phyloP scores from a whole-genome alignment of 2,888 invertebrate genomes.

The Aporophyla lueneburgensis region DNA sequence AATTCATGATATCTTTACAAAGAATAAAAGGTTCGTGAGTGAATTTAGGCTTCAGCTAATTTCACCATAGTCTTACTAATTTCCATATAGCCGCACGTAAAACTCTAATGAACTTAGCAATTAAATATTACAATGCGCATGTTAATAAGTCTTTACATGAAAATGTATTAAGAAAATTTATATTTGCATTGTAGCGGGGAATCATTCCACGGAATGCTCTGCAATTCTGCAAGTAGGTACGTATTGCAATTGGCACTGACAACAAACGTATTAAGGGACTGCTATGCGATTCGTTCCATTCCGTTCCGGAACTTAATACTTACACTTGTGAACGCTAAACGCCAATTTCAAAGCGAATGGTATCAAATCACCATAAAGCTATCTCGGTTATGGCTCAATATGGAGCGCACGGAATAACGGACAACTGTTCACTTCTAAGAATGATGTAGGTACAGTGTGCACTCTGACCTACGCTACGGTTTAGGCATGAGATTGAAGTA shows the following conservation, averaged over 20 bases:
- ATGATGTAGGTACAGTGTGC: slow-evolving; percentile 80
- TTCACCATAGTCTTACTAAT: slow-evolving; percentile 12
- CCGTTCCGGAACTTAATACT: slow-evolving; percentile 69
- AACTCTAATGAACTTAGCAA: slow-evolving; percentile 37
- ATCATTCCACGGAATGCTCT: slow-evolving; percentile 48
- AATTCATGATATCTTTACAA: slow-evolving; percentile 37
- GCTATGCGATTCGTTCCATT: slow-evolving; percentile 66
- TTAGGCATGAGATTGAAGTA: slow-evolving; percentile 76
- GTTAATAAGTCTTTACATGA: slow-evolving; percentile 32
- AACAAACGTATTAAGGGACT: slow-evolving; percentile 63
- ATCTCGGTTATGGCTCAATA: slow-evolving; percentile 82
- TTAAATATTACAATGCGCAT: slow-evolving; percentile 40
- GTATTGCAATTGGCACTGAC: slow-evolving; percentile 57
- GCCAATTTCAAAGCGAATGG: slow-evolving; percentile 88
- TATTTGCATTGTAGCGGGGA: slow-evolving; percentile 47
- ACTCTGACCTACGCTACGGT: slow-evolving; percentile 70
- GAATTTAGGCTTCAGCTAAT: slow-evolving; percentile 15
- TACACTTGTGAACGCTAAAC: slow-evolving; percentile 79
- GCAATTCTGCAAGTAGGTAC: slow-evolving; percentile 41
- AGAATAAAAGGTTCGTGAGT: slow-evolving; percentile 18
- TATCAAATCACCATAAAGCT: slow-evolving; percentile 90
- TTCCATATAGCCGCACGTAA: slow-evolving; percentile 18
- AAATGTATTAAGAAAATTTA: slow-evolving; percentile 41
- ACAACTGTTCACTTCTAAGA: slow-evolving; percentile 76
- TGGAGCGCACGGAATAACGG: slow-evolving; percentile 85